Conservation (phyloP, 2,888 invertebrate genomes). For the Platypus cylindrus region DNA sequence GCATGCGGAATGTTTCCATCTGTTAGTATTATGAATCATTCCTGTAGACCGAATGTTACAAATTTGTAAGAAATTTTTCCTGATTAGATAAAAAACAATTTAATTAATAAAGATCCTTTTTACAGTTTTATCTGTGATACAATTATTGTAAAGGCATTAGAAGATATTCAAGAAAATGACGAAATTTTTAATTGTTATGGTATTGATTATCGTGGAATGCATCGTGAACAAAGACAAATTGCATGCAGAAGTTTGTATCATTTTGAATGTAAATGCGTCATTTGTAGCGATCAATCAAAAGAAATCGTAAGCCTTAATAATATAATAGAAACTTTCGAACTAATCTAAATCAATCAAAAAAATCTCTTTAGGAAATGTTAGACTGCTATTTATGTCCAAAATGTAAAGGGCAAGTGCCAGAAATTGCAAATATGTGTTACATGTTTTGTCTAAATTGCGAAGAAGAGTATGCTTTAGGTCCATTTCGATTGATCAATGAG, state of each 20-base stretch:
- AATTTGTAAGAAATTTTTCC: slow-evolving; percentile 45
- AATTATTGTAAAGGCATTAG: slow-evolving; percentile 56
- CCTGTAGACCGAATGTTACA: slow-evolving; percentile 73
- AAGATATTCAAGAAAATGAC: slow-evolving; percentile 47
- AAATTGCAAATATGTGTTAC: slow-evolving; percentile 26
- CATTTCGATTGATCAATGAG: slow-evolving; percentile 24
- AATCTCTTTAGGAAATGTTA: slow-evolving; percentile 35
- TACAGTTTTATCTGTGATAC: slow-evolving; percentile 56
- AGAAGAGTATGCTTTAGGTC: slow-evolving; percentile 22
- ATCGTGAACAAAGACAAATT: slow-evolving; percentile 45
- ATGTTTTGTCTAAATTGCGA: slow-evolving; percentile 26
- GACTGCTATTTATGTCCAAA: slow-evolving; percentile 32
- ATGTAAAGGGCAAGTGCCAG: slow-evolving; percentile 29
- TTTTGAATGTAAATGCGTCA: slow-evolving; percentile 64
- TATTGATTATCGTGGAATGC: slow-evolving; percentile 56
- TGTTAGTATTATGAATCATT: slow-evolving; percentile 86
- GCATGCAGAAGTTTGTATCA: slow-evolving; percentile 57
- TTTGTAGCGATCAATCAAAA: slow-evolving; percentile 43
- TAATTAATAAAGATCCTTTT: slow-evolving; percentile 13
- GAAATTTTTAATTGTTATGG: slow-evolving; percentile 83
- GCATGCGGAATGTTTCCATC: slow-evolving; percentile 80
- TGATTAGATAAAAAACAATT: not conserved
- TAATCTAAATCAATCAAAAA: not conserved
- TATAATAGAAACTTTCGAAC: no score
- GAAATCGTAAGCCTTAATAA: slow-evolving; percentile 24